Evolutionary conservation across 2,797 vertebrate species (phyloP), one percentile per base, ranked within the genome.

Genomic region (Pangasius sanitwongsei): DNA sequence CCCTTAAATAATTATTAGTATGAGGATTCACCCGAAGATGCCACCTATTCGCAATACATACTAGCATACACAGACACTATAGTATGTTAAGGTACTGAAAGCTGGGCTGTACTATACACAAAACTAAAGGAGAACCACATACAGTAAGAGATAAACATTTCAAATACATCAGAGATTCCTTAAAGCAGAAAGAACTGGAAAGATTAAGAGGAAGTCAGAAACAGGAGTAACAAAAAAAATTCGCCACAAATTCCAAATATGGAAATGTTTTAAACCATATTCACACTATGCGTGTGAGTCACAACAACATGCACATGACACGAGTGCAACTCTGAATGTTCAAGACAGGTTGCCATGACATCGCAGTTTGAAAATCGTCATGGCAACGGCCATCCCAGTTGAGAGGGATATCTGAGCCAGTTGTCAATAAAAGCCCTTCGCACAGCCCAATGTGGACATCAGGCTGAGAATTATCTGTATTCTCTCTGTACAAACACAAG

Each of bases 311-410:
- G 63, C 53, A 82, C 48, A 31, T 65, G 65, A 85, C 80, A 88
- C 78, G 57, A 86, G 75, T 59, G 37, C 75, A 69, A 88, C 48
- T 65, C 6, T 25, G 67, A 63, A 8, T 1, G 6, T 83, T 87
- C 83, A 85, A 83, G 75, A 34, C 75, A 65, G 72, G 74, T 86
- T 16, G 37, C 83, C 80, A 84, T 81, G 87, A 67, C 80, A 89
- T 90, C 78, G 90, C 50, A 50, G 88, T 90, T 16, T 81, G 84
- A 83, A 57, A 37, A 70, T 92, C 18, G 6, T 90, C 91, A 92
- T 92, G 89, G 91, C n/a, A 94, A 95, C 93, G 89, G 87, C 91
- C 88, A 44, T 80, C 87, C 70, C 74, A 55, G 20, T 41, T 63
- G 48, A 63, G 16, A 34, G 50, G 59, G 28, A 87, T 86, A 72